Percentiles rank a stretch among this genome's conserved stretches.
Conservation (phyloP, 2,113 vertebrate genomes). For the Calidris pygmaea region DNA sequence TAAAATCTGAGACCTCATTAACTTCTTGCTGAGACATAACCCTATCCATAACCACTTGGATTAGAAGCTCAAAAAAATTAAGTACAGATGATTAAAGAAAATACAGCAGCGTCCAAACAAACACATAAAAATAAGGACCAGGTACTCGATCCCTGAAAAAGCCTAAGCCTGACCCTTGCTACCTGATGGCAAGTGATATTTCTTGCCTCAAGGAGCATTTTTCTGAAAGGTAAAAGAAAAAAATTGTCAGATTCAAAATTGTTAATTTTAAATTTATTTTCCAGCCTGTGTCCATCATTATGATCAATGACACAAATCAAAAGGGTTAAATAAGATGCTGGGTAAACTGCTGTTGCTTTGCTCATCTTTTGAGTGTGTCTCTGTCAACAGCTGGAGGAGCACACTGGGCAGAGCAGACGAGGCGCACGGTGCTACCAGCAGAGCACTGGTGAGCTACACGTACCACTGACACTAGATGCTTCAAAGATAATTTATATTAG, state of each 20-base stretch:
- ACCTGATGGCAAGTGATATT: neutral
- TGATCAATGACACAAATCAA: neutral
- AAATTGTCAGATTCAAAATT: neutral
- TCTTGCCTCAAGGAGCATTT: neutral
- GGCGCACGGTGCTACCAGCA: neutral
- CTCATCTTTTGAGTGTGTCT: neutral
- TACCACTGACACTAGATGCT: neutral
- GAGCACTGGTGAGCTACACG: accelerated
- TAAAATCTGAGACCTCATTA: neutral
- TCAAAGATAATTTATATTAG: neutral
- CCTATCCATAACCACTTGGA: neutral
- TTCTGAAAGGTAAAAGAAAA: neutral
- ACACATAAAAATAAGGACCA: neutral
- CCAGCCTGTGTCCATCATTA: accelerated
- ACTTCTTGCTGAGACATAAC: neutral
- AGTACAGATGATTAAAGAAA: neutral
- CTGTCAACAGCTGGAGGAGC: neutral
- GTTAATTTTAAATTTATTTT: neutral
- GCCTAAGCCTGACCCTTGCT: neutral
- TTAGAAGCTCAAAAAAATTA: neutral
- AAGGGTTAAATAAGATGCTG: neutral
- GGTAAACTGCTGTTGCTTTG: neutral
- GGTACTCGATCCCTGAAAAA: neutral
- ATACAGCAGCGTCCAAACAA: neutral
- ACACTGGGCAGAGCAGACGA: accelerated